Base-by-base conservation (phyloP, 2,113 vertebrate species). In the Origma solitaria region DNA sequence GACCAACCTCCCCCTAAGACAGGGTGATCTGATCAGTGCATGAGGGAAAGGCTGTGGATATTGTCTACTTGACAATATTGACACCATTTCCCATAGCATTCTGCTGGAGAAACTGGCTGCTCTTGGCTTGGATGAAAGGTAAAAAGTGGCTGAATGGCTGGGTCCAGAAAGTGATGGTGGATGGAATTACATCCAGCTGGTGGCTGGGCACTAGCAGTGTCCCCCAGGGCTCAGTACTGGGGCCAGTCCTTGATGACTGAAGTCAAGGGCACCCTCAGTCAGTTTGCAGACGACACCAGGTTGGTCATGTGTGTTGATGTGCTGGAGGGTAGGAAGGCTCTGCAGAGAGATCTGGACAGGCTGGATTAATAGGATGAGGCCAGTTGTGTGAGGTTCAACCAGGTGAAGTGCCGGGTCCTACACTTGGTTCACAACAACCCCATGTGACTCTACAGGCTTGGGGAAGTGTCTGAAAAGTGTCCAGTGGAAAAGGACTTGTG, bases 361-460 rank as follows among this genome's bases (percentile, higher is more conserved):
- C 60, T 49, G 68, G 27, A 28, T 30, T 35, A 13, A 42, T n/a
- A 40, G 28, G 40, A 66, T 54, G 27, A 61, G 31, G 12, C 9
- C 35, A 86, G 3, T 4, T 27, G 30, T 14, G 30, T 24, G 47
- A 80, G 35, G 9, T 35, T 61, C 47, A 56, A 33, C 13, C 9
- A 28, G 22, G 9, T 11, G 13, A 40, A 75, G 2, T 60, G 35
- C 35, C 0, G 0, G 20, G 13, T 61, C 28, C 38, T 49, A 47
- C 19, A 44, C 40, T 9, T 60, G 47, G 53, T 47, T 73, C 31
- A 37, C 68, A 75, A 37, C 22, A 54, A 21, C 61, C 76, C 51
- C 40, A 21, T 15, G 25, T 40, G 35, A 37, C 27, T 47, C 40
- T 18, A 24, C 11, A 33, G 47, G 13, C 15, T 10, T 68, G 31